Evolutionary conservation across 1,140 invertebrate species (phyloP).

Genomic region (Drosophila nannoptera): DNA sequence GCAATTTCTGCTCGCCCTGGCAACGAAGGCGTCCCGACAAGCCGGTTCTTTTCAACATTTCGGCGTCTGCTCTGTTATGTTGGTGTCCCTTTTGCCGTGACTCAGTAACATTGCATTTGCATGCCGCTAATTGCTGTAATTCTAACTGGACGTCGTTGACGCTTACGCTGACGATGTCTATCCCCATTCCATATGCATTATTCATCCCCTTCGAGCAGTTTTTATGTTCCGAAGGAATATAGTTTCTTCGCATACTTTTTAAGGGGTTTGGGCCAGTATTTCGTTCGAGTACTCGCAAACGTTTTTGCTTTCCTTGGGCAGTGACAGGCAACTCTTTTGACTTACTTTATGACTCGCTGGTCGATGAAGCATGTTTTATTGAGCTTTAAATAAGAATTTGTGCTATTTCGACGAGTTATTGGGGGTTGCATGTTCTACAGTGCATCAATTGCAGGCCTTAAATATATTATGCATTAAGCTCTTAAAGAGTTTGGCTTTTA

Average conservation of each 20-base stretch:
- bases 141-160: constrained; percentile 57
- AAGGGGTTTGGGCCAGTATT: constrained; percentile 66
- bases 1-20: constrained; percentile 41
- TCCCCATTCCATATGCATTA: no score
- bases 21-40: constrained; percentile 60
- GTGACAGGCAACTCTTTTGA: constrained; percentile 50
- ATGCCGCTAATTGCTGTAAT: constrained; percentile 72
- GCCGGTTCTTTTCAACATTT: constrained; percentile 24
- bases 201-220: constrained; percentile 23
- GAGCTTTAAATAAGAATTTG: constrained; percentile 37
- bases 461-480: no score
- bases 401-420: constrained; percentile 3
- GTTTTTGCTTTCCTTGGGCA: constrained; percentile 62
- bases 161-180: not conserved
- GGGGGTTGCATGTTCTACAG: not conserved
- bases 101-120: constrained; percentile 74
- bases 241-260: constrained; percentile 43
- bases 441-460: not conserved
- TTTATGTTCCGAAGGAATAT: constrained; percentile 51
- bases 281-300: constrained; percentile 32
- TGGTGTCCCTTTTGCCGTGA: constrained; percentile 44
- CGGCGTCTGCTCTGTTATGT: constrained; percentile 7
- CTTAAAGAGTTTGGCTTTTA: constrained; percentile 8
- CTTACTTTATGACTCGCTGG: constrained; percentile 62
- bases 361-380: constrained; percentile 59